Conservation (phyloP, 2,797 vertebrate genomes). For the Fringilla coelebs region DNA sequence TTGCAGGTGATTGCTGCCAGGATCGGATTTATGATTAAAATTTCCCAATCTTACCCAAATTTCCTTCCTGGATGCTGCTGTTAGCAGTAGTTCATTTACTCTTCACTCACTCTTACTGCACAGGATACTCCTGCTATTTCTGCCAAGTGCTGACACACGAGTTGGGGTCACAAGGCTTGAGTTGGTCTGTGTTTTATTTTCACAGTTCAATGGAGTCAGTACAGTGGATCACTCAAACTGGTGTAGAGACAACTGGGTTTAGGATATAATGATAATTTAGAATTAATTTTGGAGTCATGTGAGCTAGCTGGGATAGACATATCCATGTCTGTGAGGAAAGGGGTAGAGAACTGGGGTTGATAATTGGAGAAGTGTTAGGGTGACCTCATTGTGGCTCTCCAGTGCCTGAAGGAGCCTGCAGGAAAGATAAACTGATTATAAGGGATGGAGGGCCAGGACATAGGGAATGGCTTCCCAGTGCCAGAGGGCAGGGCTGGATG, state of each 20-base stretch:
- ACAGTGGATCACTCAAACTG: not conserved
- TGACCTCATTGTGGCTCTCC: not conserved
- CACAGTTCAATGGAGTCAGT: not conserved
- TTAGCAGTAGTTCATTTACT: accelerated
- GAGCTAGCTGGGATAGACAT: too few species aligned
- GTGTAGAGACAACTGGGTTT: not conserved
- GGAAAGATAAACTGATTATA: not conserved
- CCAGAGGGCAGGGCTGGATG: not conserved
- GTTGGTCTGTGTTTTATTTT: not conserved
- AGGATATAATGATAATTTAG: not conserved
- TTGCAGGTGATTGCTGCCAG: accelerated
- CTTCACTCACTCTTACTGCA: not conserved
- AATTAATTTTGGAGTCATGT: not conserved
- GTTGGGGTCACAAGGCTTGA: not conserved
- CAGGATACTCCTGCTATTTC: not conserved
- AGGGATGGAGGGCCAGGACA: not conserved
- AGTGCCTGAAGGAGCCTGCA: not conserved
- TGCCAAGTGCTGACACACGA: not conserved
- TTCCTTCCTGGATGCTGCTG: not conserved
- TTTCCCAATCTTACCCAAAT: accelerated
- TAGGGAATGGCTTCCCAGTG: not conserved
- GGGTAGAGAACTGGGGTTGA: not conserved
- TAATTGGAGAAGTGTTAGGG: not conserved
- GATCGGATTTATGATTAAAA: accelerated
- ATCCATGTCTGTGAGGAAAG: not conserved